Evolutionary conservation across 2,113 vertebrate genomes (phyloP).

Genomic region (Stomatorhinus ivindoensis): DNA sequence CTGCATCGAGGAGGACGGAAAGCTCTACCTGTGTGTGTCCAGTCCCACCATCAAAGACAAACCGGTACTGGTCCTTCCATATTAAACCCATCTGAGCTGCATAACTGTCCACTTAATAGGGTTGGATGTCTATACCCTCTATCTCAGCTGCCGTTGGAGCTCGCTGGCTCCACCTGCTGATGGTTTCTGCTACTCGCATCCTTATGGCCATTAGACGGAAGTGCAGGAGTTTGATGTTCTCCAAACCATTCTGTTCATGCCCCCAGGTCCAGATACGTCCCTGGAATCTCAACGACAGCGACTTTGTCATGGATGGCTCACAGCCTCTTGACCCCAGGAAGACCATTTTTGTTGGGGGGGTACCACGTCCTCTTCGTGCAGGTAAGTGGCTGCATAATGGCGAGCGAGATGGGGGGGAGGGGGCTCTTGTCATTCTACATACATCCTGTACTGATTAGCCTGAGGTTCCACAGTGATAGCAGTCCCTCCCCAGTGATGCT

Average conservation of each 20-base stretch:
- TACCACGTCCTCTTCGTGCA: conserved; percentile 93
- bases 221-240: too few species aligned
- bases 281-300: conserved; percentile 98
- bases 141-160: background rate
- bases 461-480: background rate
- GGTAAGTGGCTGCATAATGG: conserved; percentile 53
- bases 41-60: conserved; percentile 99
- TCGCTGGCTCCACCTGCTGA: background rate
- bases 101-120: background rate
- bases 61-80: conserved; percentile 68
- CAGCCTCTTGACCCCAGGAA: conserved; percentile 96
- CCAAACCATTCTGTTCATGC: background rate
- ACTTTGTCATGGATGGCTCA: conserved; percentile 99
- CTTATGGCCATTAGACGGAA: background rate
- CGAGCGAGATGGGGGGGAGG: background rate
- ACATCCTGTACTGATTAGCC: background rate
- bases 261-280: conserved; percentile 92
- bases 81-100: background rate
- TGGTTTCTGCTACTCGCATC: background rate
- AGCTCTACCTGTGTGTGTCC: conserved; percentile 96
- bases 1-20: conserved; percentile 96
- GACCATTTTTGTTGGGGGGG: conserved; percentile 98
- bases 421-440: background rate
- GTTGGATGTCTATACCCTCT: background rate
- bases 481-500: background rate